Evolutionary conservation across 2,113 vertebrate genomes (phyloP), one percentile per base, ranked within the genome.

Genomic region (Entosphenus tridentatus): DNA sequence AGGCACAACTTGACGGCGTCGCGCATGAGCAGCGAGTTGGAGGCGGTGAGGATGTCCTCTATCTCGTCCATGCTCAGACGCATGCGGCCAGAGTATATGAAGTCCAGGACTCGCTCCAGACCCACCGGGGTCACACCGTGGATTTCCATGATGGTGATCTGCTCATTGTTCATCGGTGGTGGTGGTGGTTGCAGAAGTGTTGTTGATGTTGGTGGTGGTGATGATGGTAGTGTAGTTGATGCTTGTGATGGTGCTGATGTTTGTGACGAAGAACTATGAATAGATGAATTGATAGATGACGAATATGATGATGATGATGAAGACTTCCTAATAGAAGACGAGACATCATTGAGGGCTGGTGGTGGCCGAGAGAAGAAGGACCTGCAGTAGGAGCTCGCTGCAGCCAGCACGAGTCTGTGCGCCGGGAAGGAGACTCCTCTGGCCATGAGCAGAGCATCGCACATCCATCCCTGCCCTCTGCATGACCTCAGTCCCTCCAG

Each of bases 21-120:
- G 2, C 72, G 67, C 55, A 80, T 70, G 39, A 80, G 71, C 57
- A 81, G 76, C 3, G 39, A 55, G 68, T 79, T 75, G 10, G 78
- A 76, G 0, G 75, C 77, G 68, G 72, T 72, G 57, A 78, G 74
- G 12, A 77, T 79, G 56, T 79, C 78, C 67, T 79, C 78, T 0
- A 78, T 55, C 3, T 71, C 79, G 70, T 72, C 68, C 56, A 79
- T 57, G 0, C 74, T 76, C 13, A 78, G 74, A 2, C 72, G 67
- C 3, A 81, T 71, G n/a, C 70, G 71, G 70, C 74, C 76, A 67
- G 77, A 76, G 71, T 79, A 81, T 10, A 81, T 73, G 70, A 81
- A 80, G 65, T 75, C 70, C 56, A 79, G 74, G 39, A 81, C 69
- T 0, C 75, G 79, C 18, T 70, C 70, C 55, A 81, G 74, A 10